Evolutionary conservation across 2,797 vertebrate species (phyloP).

Genomic region (Chromobotia macracanthus): DNA sequence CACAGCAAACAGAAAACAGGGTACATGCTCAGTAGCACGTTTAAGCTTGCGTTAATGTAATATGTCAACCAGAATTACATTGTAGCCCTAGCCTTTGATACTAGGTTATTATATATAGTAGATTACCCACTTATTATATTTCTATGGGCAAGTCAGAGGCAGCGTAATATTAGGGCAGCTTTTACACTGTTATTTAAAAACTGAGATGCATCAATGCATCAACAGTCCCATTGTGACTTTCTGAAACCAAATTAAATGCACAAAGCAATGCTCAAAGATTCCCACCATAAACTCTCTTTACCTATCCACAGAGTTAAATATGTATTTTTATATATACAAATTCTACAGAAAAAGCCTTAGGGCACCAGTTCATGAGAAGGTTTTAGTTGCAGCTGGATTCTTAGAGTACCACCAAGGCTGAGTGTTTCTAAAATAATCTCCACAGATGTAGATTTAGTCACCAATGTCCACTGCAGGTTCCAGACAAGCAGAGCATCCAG

Average conservation of each 20-base stretch:
- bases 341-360: neutral
- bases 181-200: neutral
- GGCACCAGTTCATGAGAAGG: slow-evolving; percentile 4
- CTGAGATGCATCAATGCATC: neutral
- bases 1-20: neutral
- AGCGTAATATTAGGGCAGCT: neutral
- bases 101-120: neutral
- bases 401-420: neutral
- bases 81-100: neutral
- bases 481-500: slow-evolving; percentile 10
- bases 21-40: neutral
- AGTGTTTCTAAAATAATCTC: neutral
- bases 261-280: neutral
- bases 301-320: too few species aligned
- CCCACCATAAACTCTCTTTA: neutral
- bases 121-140: neutral
- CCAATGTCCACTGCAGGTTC: slow-evolving; percentile 9
- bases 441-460: slow-evolving; percentile 23
- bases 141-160: neutral
- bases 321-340: too few species aligned
- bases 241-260: neutral
- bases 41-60: neutral
- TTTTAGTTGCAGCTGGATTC: slow-evolving; percentile 13
- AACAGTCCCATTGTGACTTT: too few species aligned
- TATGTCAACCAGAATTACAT: neutral